Evolutionary conservation across 53 echinoderm and acorn worm genomes (phyloP).

Genomic region (Pentamera pediparva): DNA sequence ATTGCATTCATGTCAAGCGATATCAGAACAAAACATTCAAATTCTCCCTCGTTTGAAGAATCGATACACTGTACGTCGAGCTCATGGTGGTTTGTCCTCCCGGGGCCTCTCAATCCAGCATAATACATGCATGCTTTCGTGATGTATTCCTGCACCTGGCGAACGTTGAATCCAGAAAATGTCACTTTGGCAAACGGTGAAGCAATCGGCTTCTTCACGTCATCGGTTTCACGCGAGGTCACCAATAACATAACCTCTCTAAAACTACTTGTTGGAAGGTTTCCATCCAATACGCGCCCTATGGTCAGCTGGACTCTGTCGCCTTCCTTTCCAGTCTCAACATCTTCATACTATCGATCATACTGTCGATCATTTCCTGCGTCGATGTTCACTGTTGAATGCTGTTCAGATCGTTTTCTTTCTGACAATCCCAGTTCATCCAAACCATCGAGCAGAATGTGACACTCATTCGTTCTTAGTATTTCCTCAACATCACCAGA

Average conservation of each 20-base stretch:
- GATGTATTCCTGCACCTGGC: neutral
- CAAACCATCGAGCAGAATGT: constrained; percentile 9
- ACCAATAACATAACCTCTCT: neutral
- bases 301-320: neutral
- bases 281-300: neutral
- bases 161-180: neutral
- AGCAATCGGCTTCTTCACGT: neutral
- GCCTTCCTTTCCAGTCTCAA: neutral
- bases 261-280: neutral
- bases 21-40: neutral
- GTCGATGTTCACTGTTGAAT: neutral
- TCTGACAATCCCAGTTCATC: neutral
- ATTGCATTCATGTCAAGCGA: neutral
- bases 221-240: constrained; percentile 5
- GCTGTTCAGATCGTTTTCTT: neutral
- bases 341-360: neutral
- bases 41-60: neutral
- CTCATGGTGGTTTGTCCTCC: neutral
- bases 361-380: neutral
- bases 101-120: neutral
- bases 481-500: neutral
- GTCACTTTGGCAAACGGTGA: constrained; percentile 3
- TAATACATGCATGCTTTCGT: neutral
- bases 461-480: neutral
- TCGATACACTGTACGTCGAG: no score